Evolutionary conservation across 2,113 vertebrate species (phyloP).

Genomic region (Phalacrocorax brasilianus): DNA sequence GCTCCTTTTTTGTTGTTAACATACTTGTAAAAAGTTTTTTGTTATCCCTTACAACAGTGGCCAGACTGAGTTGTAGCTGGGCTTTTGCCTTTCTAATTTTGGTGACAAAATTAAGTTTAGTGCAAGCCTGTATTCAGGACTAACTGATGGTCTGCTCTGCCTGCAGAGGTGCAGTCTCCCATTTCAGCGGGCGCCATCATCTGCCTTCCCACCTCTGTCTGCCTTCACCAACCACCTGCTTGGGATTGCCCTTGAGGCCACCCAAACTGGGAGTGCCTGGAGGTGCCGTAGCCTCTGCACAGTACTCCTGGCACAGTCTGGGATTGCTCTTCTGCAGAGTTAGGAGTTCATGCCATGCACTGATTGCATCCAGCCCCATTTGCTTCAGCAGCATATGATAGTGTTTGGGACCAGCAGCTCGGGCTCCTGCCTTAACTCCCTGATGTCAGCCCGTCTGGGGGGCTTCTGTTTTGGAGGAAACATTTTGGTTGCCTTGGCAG

Average conservation of each 20-base stretch:
- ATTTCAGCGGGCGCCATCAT: background rate
- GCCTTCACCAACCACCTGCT: background rate
- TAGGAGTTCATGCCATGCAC: background rate
- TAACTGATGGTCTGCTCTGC: background rate
- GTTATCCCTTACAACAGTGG: no score
- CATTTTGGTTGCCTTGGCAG: background rate
- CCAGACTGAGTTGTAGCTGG: no score
- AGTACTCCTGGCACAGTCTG: rapidly evolving
- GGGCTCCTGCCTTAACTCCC: background rate
- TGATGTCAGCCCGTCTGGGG: background rate
- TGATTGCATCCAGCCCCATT: rapidly evolving
- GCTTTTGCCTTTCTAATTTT: no score
- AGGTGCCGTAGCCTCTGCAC: background rate
- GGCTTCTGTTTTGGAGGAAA: background rate
- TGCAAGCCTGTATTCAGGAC: background rate
- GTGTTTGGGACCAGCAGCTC: background rate
- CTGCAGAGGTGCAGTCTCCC: background rate
- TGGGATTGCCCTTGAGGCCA: background rate
- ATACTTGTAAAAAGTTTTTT: no score
- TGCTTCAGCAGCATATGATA: background rate
- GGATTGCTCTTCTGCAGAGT: background rate
- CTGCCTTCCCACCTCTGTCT: background rate
- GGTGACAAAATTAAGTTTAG: background rate
- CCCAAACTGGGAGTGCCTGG: background rate
- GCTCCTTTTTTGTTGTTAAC: no score